Percentiles rank a stretch among this genome's conserved stretches.
Conservation (phyloP, 2,113 vertebrate genomes). For the Plectropomus leopardus region DNA sequence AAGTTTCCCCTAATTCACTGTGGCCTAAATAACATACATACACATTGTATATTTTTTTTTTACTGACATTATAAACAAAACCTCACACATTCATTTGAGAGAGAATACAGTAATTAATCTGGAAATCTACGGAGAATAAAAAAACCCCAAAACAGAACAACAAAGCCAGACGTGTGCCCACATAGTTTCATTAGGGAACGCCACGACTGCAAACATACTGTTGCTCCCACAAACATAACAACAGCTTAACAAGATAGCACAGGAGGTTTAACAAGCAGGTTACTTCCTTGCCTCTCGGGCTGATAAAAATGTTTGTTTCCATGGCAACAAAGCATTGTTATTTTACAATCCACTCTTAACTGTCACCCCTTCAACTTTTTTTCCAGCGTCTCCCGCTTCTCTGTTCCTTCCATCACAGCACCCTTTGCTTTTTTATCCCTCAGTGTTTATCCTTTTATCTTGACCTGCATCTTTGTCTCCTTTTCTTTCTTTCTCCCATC, state of each 20-base stretch:
- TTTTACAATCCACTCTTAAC: constrained; percentile 71
- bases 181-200: constrained; percentile 68
- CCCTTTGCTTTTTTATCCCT: constrained; percentile 44
- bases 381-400: constrained; percentile 54
- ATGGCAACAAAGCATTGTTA: constrained; percentile 78
- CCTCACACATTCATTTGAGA: constrained; percentile 24
- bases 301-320: constrained; percentile 78
- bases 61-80: constrained; percentile 9
- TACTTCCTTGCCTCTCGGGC: constrained; percentile 68
- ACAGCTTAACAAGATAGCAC: constrained; percentile 78
- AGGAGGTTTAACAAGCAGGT: constrained; percentile 79
- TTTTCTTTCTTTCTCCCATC: constrained; percentile 37
- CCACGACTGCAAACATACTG: constrained; percentile 56
- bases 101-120: constrained; percentile 47
- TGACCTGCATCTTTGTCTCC: constrained; percentile 73
- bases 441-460: constrained; percentile 79
- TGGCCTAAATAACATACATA: constrained; percentile 22
- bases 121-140: constrained; percentile 18
- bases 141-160: constrained; percentile 42
- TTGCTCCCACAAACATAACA: constrained; percentile 74
- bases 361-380: constrained; percentile 74
- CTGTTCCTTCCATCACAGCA: constrained; percentile 54
- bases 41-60: background rate
- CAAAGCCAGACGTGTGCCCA: constrained; percentile 49
- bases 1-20: constrained; percentile 23